Base-by-base conservation (phyloP, 1,140 invertebrate species). In the Psix sp. region DNA sequence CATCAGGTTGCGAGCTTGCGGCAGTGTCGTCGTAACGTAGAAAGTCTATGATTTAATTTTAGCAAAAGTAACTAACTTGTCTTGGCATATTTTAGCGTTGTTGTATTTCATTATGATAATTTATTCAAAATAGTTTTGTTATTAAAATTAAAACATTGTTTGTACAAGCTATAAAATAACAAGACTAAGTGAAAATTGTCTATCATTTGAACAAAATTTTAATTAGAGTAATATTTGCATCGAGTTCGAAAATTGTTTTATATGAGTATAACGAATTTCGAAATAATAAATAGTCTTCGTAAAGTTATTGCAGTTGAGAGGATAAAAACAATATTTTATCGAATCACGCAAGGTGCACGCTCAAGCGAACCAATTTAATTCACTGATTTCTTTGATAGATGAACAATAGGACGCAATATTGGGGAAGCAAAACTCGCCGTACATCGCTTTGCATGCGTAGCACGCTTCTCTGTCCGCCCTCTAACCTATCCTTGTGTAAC, bases 31-130 rank as follows among this genome's bases (percentile, higher is more conserved):
- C 48, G 52, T 67, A 56, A 78, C 57, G 62, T 31, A 31, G 54
- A 21, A 52, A 54, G 54, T 52, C 67, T 56, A 74, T 73, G 78
- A 80, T 78, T 74, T 59, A 76, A 77, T 78, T 77, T 56, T 46
- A 70, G 51, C 56, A 35, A 63, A 39, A 51, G 45, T 48, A 42
- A 31, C 48, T 65, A 68, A 74, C 51, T 74, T 60, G 39, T 42
- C 13, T n/a, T 59, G 63, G 35, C 63, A 62, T 57, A 67, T 60
- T 67, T 67, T 36, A 40, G 9, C 42, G 38, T 16, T 20, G 33
- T 49, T 65, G 18, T 57, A 40, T 52, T n/a, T 70, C 45, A 15
- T 24, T 36, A 15, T 16, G 16, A 49, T n/a, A 46, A 51, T 48
- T 36, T 52, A 43, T 49, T 26, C 29, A 33, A 62, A 71, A 62